Evolutionary conservation across 2,888 invertebrate species (phyloP), one percentile per base, ranked within the genome.

Genomic region (Morpho achilles): DNA sequence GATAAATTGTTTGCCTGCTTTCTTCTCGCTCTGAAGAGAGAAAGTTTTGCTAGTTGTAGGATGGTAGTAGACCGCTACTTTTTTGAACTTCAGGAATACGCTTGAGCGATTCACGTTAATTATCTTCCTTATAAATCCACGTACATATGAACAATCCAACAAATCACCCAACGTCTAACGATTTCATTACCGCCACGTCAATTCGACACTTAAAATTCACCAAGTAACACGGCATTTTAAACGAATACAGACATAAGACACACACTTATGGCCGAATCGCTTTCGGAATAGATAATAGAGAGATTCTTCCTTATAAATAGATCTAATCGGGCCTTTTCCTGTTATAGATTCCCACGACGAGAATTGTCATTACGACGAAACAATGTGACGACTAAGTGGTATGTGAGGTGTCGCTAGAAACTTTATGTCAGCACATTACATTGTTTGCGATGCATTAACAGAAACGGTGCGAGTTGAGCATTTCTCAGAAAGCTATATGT

Each of bases 191-290:
- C 56, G 68, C 84, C 89, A 88, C 88, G 87, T 84, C 59, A 65
- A 66, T 77, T 79, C 76, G 76, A 73, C 68, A 80, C 80, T 89
- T 89, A 76, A 84, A 82, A 89, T 88, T 88, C 88, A 70, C 69
- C 63, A 68, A 74, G 76, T 74, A 77, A 76, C 73, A 69, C 76
- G 76, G 81, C 83, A 87, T 87, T 87, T 84, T 79, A 86, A 87
- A 87, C 76, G 76, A 77, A 80, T 75, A 69, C 81, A 74, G 80
- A 70, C 74, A 69, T 69, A 53, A 22, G 41, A 48, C 47, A 39
- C 75, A 71, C 72, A 69, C 73, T 72, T 74, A 72, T 72, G 72
- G 69, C 59, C 65, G 65, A 64, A 58, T 73, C 74, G 75, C 64
- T 63, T 51, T 59, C 65, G 62, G 77, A 77, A 76, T 76, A 55